Evolutionary conservation across 2,113 vertebrate genomes (phyloP).

Genomic region (Arvicanthis niloticus): DNA sequence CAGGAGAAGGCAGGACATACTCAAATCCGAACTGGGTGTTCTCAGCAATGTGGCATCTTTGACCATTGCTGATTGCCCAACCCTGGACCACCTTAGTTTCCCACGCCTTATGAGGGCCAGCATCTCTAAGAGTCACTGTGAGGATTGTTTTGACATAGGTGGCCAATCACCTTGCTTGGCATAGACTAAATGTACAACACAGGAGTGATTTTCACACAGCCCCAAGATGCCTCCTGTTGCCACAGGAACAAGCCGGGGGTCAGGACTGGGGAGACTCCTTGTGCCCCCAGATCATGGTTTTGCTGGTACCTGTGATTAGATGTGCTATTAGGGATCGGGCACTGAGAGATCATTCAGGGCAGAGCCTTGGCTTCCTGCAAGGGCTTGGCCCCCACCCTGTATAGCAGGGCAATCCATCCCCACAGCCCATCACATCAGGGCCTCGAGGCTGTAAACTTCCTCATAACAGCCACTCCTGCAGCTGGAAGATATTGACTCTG

Average conservation of each 20-base stretch:
- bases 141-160: neutral
- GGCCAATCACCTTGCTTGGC: neutral
- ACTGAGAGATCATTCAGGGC: neutral
- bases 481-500: conserved; percentile 89
- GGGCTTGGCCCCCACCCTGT: neutral
- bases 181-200: neutral
- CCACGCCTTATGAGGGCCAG: neutral
- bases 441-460: conserved; percentile 85
- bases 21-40: neutral
- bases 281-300: neutral
- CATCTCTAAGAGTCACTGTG: neutral
- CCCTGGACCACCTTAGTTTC: neutral
- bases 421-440: conserved; percentile 40
- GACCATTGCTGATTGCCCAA: neutral
- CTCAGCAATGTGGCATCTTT: neutral
- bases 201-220: neutral
- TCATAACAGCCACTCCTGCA: conserved; percentile 86
- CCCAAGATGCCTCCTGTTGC: neutral
- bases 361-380: neutral
- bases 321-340: neutral
- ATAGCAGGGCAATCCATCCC: conserved; percentile 53
- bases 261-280: neutral
- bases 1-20: neutral
- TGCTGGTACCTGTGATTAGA: neutral
- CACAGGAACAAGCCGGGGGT: neutral